Percentiles rank a stretch among this genome's conserved stretches.
Evolutionary conservation across 2,888 invertebrate species (phyloP).

Genomic region (Drepana falcataria): DNA sequence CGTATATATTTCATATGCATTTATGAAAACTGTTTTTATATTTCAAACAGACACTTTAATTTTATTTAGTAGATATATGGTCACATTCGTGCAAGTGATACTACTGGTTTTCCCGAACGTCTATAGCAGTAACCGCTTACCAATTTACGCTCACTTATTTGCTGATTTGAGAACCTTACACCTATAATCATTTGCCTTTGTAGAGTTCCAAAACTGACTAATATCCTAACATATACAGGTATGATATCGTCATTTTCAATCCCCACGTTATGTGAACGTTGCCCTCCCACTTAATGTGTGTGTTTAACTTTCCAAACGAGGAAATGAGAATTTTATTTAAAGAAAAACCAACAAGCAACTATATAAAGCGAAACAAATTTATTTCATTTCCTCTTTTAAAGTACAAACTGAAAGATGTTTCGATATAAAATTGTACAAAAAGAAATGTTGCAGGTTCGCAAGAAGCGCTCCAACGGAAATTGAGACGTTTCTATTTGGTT

Average conservation of each 20-base stretch:
- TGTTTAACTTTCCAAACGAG: background rate
- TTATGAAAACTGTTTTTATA: no score
- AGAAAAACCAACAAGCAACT: background rate
- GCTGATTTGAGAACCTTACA: no score
- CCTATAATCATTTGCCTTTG: no score
- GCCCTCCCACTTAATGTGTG: background rate
- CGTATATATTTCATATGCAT: no score
- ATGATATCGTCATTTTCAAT: background rate
- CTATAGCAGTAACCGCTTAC: no score
- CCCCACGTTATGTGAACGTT: background rate
- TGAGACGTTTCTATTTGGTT: conserved; percentile 72
- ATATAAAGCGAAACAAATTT: background rate
- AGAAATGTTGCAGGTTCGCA: conserved; percentile 45
- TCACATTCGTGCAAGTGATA: no score
- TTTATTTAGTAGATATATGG: no score
- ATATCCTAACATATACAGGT: no score
- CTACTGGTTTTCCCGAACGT: no score
- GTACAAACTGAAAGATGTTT: conserved; percentile 37
- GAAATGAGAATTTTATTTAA: background rate
- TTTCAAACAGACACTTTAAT: no score
- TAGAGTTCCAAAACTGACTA: no score
- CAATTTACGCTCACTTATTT: no score
- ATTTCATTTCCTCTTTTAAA: conserved; percentile 10
- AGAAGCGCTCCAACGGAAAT: conserved; percentile 63
- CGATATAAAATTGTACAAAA: conserved; percentile 38